Conservation (phyloP, 2,888 invertebrate species). For the Macrophya alboannulata region DNA sequence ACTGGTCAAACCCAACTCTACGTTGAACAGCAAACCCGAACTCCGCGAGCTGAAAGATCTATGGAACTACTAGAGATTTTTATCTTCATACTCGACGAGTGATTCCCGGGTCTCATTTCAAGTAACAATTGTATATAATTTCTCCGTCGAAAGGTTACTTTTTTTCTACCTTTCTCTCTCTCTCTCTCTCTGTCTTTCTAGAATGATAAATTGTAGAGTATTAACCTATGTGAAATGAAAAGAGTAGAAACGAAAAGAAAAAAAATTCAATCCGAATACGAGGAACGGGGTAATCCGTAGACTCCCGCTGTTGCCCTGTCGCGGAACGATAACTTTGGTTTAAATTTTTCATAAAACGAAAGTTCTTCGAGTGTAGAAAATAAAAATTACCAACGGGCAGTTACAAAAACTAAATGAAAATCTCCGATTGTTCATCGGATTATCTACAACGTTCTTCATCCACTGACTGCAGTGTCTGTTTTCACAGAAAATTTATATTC, state of each 20-base stretch:
- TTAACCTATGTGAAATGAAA: slow-evolving; percentile 35
- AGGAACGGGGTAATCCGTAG: slow-evolving; percentile 35
- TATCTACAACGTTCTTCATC: background rate
- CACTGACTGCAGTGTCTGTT: background rate
- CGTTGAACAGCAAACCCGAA: background rate
- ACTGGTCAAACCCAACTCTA: slow-evolving; percentile 20
- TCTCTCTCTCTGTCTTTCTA: background rate
- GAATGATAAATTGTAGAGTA: slow-evolving; percentile 2
- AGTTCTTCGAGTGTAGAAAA: background rate
- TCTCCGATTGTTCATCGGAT: slow-evolving; percentile 13
- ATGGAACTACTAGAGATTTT: slow-evolving; percentile 14
- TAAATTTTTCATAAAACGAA: slow-evolving; percentile 15
- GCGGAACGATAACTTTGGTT: slow-evolving; percentile 40
- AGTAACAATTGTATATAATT: slow-evolving; percentile 19
- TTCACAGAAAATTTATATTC: background rate
- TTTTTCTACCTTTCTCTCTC: background rate
- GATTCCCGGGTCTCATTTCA: background rate
- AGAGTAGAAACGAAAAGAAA: background rate
- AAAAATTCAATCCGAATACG: background rate
- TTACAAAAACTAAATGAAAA: background rate
- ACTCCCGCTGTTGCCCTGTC: slow-evolving; percentile 18
- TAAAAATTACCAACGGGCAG: background rate
- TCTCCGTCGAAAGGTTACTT: background rate
- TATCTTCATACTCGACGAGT: slow-evolving; percentile 20
- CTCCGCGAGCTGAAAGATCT: background rate